Evolutionary conservation across 1,140 invertebrate species (phyloP), one percentile per base, ranked within the genome.

Genomic region (Dreissena polymorpha): DNA sequence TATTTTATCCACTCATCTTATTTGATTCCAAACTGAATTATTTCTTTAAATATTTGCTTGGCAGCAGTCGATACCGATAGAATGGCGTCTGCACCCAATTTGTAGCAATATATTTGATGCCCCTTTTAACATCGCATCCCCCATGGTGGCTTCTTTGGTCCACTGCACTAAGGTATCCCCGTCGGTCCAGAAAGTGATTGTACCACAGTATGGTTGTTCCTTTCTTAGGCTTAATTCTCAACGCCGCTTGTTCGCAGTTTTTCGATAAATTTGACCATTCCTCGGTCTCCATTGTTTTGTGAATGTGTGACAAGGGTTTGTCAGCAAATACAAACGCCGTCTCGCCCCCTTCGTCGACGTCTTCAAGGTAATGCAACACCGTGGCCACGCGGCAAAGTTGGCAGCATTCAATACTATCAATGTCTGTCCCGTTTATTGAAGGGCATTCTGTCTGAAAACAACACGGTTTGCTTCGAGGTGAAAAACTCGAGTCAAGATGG

Each of bases 261-360:
- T 53, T 23, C 27, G 65, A 67, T 7, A 85, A 65, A 63, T 83
- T 76, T 5, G 7, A 14, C 72, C 65, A 83, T 21, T 21, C 14
- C 10, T 21, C 14, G 16, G 51, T 13, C 23, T 77, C 21, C 21
- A 76, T 70, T 18, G 49, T 29, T 51, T 10, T 21, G 3, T 68
- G 21, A n/a, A n/a, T 18, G 16, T 23, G 16, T 60, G 16, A 23
- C 57, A n/a, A 18, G 3, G 57, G 16, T 60, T 60, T 60, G 63
- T 81, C 77, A 25, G 83, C 83, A 14, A 85, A 16, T 51, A 72
- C 70, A 70, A 85, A 85, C 1, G 83, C 83, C 3, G 83, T 85
- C 51, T 85, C 83, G 13, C 83, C 83, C 16, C 83, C 83, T 49
- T 80, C 77, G n/a, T 80, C 76, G 29, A 85, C 83, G 25, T 85